phyloP scores from a whole-genome alignment of 2,113 vertebrate species.

The Patagioenas fasciata region DNA sequence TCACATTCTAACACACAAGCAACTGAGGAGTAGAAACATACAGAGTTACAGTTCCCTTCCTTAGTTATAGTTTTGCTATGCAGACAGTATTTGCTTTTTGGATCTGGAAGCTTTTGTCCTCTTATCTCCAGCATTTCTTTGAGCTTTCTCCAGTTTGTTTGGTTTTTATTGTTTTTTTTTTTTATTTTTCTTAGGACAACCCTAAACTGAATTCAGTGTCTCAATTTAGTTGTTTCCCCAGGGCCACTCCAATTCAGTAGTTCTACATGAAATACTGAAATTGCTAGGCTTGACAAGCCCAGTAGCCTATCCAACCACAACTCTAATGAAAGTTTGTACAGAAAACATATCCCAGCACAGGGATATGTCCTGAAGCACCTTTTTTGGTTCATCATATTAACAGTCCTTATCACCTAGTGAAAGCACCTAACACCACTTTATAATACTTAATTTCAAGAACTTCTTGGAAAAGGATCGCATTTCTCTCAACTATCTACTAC shows the following conservation, averaged over 20 bases:
- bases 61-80: background rate
- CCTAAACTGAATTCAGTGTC: background rate
- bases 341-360: background rate
- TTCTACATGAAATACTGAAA: background rate
- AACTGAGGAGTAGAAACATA: background rate
- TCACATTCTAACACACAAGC: background rate
- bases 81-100: background rate
- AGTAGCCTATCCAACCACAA: background rate
- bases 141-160: background rate
- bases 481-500: background rate
- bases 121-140: background rate
- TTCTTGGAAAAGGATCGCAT: background rate
- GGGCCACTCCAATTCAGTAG: background rate
- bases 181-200: background rate
- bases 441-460: background rate
- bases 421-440: background rate
- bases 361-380: background rate
- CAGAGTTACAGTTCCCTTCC: background rate
- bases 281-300: background rate
- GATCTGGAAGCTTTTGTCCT: background rate
- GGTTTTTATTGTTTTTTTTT: no score
- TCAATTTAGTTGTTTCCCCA: background rate
- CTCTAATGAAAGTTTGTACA: background rate
- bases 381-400: background rate
- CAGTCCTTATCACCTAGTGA: background rate